These are phyloP conservation scores for Urocyon cinereoargenteus DNA, from an alignment of 2,797 vertebrate species.

Conservation along the genomic window DNA sequence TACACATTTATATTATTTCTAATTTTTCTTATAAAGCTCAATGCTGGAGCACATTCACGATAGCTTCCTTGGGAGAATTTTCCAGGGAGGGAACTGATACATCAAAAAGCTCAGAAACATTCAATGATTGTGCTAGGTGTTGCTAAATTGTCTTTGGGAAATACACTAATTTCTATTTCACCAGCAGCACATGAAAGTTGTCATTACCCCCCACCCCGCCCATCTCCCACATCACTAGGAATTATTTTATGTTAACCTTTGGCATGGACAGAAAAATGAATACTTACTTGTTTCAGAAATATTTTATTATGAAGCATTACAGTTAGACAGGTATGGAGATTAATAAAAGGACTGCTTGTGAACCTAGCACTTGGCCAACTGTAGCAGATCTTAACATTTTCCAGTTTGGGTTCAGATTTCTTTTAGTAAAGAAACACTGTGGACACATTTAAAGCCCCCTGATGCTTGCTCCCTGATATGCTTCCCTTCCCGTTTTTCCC, in stretches of 20 bases:
- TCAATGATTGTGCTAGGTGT: not conserved
- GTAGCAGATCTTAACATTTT: not conserved
- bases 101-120: not conserved
- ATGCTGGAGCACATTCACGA: not conserved
- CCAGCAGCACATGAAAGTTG: no score
- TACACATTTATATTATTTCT: not conserved
- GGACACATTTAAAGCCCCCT: not conserved
- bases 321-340: not conserved
- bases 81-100: not conserved
- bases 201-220: not conserved
- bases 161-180: not conserved
- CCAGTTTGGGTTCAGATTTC: not conserved
- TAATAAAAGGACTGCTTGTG: not conserved
- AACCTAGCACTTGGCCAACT: no score
- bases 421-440: not conserved
- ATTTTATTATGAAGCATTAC: not conserved
- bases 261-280: not conserved
- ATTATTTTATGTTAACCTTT: not conserved
- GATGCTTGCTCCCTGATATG: not conserved
- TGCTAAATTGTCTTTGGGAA: not conserved
- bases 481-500: not conserved
- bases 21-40: not conserved
- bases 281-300: not conserved
- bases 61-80: not conserved
- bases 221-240: not conserved